Evolutionary conservation across 2,113 vertebrate species (phyloP).

Genomic region (Brienomyrus longianalis): DNA sequence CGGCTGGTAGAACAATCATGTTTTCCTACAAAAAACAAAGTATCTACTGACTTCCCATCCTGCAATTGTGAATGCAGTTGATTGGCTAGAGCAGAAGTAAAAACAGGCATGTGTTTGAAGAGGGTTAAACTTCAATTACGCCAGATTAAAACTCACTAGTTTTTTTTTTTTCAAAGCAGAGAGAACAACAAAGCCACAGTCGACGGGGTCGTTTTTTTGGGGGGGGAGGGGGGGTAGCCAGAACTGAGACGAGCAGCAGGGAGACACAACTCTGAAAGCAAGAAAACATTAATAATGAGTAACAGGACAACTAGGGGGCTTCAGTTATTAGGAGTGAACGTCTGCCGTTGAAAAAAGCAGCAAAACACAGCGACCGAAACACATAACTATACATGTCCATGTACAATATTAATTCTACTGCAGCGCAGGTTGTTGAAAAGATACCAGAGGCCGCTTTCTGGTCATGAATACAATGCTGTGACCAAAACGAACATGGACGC

Average conservation of each 20-base stretch:
- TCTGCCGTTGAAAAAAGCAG: background rate
- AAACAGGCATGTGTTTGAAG: background rate
- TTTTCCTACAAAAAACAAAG: background rate
- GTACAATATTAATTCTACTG: background rate
- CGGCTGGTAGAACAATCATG: background rate
- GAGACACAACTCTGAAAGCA: background rate
- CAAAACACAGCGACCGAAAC: background rate
- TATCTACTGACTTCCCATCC: background rate
- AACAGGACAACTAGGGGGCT: background rate
- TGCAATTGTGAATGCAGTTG: background rate
- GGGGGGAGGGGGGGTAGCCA: background rate
- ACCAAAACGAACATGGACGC: background rate
- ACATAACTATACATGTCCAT: background rate
- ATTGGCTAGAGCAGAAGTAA: background rate
- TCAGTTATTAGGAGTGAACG: background rate
- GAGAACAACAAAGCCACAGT: background rate
- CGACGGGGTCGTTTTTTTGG: background rate
- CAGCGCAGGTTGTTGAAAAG: background rate
- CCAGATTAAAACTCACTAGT: background rate
- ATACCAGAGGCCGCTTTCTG: background rate
- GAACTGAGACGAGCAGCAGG: background rate
- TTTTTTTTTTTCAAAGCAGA: background rate
- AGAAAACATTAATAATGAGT: background rate
- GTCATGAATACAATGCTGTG: background rate
- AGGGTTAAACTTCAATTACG: background rate